A percentile compares a stretch with the other conserved stretches of the same genome.
phyloP scores from a whole-genome alignment of 2,888 invertebrate genomes.

The Phyllotreta cruciferae region DNA sequence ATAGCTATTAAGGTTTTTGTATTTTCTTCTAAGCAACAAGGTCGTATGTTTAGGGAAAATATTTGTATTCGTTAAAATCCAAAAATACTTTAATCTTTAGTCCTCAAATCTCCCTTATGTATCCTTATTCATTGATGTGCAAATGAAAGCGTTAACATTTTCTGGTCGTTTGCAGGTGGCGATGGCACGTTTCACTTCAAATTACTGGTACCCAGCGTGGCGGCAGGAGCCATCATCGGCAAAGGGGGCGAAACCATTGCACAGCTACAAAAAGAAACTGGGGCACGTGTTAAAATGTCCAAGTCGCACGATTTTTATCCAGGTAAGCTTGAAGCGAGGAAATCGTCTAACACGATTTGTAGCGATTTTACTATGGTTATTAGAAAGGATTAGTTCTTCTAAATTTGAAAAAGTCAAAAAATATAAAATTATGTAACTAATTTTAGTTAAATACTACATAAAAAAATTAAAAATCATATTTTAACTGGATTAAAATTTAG shows the following conservation, averaged over 20 bases:
- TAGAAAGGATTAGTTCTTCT: neutral
- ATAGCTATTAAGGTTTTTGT: too few species aligned
- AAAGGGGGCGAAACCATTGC: constrained; percentile 99
- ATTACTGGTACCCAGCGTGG: constrained; percentile 94
- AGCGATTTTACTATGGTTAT: neutral
- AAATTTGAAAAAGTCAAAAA: too few species aligned
- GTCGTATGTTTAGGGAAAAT: too few species aligned
- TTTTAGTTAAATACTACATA: too few species aligned
- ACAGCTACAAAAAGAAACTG: constrained; percentile 96
- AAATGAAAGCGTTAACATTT: constrained; percentile 1
- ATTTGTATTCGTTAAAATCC: too few species aligned
- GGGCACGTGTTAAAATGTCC: constrained; percentile 98
- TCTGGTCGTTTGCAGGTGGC: constrained; percentile 66
- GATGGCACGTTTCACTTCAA: constrained; percentile 95
- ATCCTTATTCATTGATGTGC: neutral
- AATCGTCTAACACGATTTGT: neutral
- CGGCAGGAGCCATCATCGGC: constrained; percentile 98
- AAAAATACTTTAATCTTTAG: too few species aligned
- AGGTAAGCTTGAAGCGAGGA: constrained; percentile 69
- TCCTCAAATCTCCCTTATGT: too few species aligned
- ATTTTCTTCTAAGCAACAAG: too few species aligned
- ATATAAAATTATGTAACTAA: too few species aligned
- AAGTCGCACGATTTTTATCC: constrained; percentile 99
- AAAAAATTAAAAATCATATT: too few species aligned
- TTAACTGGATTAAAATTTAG: too few species aligned